Base-by-base conservation (phyloP, 1,140 invertebrate species). In the Muscidifurax raptorellus region DNA sequence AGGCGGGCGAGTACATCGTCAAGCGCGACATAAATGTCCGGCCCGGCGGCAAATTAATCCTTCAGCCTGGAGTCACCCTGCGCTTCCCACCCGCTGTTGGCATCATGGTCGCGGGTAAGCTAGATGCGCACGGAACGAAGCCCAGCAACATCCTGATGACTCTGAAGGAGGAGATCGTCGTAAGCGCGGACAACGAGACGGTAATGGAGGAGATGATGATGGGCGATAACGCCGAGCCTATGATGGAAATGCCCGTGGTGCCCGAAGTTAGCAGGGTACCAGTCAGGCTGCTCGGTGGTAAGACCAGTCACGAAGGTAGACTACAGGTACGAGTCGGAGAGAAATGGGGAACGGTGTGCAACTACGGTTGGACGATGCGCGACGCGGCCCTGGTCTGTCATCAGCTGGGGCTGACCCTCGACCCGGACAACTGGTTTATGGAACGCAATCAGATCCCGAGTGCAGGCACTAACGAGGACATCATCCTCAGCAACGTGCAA, bases 281-380 rank as follows among this genome's bases (percentile, higher is more conserved):
- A 6, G 96, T 98, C 0, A 94, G 97, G 86, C 92, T 98, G 22
- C 92, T 97, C 4, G 97, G 97, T 44, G 96, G 97, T 12, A 94
- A 94, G 82, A 96, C 95, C 0, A 94, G 93, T 36, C 94, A 95
- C 69, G 97, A 98, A 94, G 97, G 97, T 28, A 94, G 97, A 86
- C 90, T 98, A 32, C 97, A 98, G 93, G 94, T 97, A 0, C 94
- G 95, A 87, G 93, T 99, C 10, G 95, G 96, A 85, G 95, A 96
- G 25, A 95, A 96, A 91, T 99, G 99, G 99, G 99, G 99, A 74
- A 99, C 98, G 0, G 97, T 99, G 6, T 99, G 99, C 90, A 98
- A 98, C 93, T 97, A 99, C 90, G 97, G 96, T 36, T 99, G 99
- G 98, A 98, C 96, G 72, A 96, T 97, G n/a, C 94, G 95, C 71